Evolutionary conservation across 2,888 invertebrate genomes (phyloP), one percentile per base, ranked within the genome.

Genomic region (Cetonia aurata): DNA sequence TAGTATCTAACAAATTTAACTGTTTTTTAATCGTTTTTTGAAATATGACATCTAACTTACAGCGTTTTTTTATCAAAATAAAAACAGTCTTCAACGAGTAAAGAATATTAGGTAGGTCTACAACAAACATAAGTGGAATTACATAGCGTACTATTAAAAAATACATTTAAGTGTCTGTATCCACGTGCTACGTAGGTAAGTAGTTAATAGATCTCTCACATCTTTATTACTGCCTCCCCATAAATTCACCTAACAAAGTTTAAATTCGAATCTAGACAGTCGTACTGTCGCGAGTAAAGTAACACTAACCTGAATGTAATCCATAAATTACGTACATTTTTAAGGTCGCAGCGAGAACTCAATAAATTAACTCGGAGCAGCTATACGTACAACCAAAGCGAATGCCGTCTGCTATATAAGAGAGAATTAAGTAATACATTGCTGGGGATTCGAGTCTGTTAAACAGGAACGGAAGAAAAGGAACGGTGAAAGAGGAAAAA

Each of bases 271-370:
- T 37, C 62, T 48, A 65, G 60, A 60, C 62, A 52, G 52, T 33
- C 50, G 12, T 15, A 50, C 15, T 31, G 44, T 15, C 60, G 25
- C 13, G 4, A 48, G 52, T 17, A 52, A 37, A 37, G 62, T 65
- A 65, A 65, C 50, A 65, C 62, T 65, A 65, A 65, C 62, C 62
- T 37, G 50, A 65, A 65, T 65, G 62, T 50, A 65, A 65, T 65
- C 62, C 62, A 65, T 65, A 65, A 65, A 65, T 65, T 65, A 65
- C 62, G 41, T 65, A 65, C 62, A 46, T 65, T 65, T 65, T 65
- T 65, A 65, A 65, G 50, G 62, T 50, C 50, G 41, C 33, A 65
- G 12, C 42, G 33, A 65, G 62, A 62, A 65, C 62, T 65, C 62
- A 37, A 65, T 65, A 65, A 65, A 65, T 65, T 65, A 65, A 65